A percentile compares a stretch with the other conserved stretches of the same genome.
These are phyloP conservation scores for Drosophila borborema DNA, from an alignment of 2,888 invertebrate species.

Conservation along the genomic window DNA sequence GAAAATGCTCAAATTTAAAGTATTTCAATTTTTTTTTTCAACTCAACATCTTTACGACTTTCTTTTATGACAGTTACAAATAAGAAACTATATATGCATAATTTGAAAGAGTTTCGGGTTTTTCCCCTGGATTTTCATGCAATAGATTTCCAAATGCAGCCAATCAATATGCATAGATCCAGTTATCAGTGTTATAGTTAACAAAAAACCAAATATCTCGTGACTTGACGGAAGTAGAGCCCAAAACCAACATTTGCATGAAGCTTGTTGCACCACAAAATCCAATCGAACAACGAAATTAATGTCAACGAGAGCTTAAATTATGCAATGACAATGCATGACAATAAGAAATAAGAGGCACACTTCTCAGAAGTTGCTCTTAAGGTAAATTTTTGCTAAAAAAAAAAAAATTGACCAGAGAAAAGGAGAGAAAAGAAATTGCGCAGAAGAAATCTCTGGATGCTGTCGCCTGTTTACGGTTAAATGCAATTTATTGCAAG, in stretches of 20 bases:
- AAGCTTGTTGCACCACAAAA: background rate
- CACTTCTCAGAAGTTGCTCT: conserved; percentile 46
- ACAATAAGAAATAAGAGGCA: conserved; percentile 24
- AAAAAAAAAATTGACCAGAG: background rate
- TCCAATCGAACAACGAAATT: conserved; percentile 11
- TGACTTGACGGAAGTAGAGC: conserved; percentile 34
- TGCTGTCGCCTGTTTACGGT: conserved; percentile 29
- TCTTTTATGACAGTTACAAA: conserved; percentile 15
- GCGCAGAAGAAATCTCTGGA: conserved; percentile 45
- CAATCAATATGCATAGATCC: conserved; percentile 33
- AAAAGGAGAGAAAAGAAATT: conserved; percentile 27
- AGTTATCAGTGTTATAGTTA: conserved; percentile 17
- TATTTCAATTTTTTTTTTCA: background rate
- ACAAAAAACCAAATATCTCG: conserved; percentile 2
- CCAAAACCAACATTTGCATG: conserved; percentile 3
- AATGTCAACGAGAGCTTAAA: conserved; percentile 32
- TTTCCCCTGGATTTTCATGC: conserved; percentile 12
- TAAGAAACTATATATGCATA: conserved; percentile 8
- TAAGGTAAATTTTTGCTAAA: conserved; percentile 31
- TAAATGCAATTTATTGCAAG: conserved; percentile 65
- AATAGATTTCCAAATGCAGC: conserved; percentile 32
- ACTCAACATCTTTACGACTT: conserved; percentile 5
- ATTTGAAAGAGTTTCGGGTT: conserved; percentile 7
- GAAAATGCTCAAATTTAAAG: background rate
- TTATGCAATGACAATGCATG: conserved; percentile 52